Base-by-base conservation (phyloP, 2,113 vertebrate genomes). In the Morphnarchus princeps region DNA sequence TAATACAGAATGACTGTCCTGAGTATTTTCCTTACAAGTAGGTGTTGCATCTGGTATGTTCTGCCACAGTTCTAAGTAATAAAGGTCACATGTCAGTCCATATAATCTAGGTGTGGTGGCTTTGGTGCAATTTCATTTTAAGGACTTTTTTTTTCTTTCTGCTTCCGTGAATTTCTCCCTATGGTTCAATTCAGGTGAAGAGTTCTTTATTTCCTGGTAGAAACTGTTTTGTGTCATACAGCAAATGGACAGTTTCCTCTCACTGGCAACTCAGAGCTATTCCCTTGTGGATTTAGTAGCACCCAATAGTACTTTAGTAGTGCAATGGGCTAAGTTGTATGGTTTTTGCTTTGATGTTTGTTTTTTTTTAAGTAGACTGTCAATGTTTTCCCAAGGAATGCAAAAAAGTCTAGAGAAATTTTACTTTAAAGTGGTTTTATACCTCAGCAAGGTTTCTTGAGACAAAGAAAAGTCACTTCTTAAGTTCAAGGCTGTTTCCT, bases 381-480 rank as follows among this genome's bases (percentile, higher is more conserved):
- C 42, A 79, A 59, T 49, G 14, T 87, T 87, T 95, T 93, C 43
- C 69, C 29, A 61, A 50, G 6, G 57, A 94, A 72, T 36, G 34
- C 1, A 6, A 55, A 69, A 57, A 92, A 54, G 4, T 4, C 6
- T 63, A 52, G 55, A 40, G 38, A 87, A 84, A 78, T 74, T 32
- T 24, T 87, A 34, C 29, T 94, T 93, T 34, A 36, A 86, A 97
- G 52, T 73, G 59, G 7, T 85, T 94, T 94, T 89, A 55, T 94
- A 82, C 21, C 29, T 87, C 82, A 89, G 61, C 59, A 84, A 84
- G 34, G 49, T 91, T 92, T 93, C 57, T 52, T 57, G 86, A 94
- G 47, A 91, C 67, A 87, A 92, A 86, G 83, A 89, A 80, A 90
- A 97, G 72, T 94, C 59, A 87, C 34, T 96, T 89, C 72, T 83